phyloP scores from a whole-genome alignment of 1,140 invertebrate genomes.

The Papilio glaucus region DNA sequence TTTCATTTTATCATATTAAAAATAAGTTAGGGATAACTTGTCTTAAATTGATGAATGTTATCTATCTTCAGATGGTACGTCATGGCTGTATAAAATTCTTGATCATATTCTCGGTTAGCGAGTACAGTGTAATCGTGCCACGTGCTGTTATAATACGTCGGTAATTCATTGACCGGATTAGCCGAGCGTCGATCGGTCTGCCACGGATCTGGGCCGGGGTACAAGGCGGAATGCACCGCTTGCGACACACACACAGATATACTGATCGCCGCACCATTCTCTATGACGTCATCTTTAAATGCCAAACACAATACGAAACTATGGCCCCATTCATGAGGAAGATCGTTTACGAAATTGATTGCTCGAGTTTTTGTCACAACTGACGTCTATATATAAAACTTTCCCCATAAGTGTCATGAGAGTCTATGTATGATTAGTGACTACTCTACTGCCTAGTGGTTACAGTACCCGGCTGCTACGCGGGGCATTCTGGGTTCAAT shows the following conservation, averaged over 20 bases:
- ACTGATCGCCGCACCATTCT: slow-evolving; percentile 16
- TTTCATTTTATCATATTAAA: too few relatives aligned
- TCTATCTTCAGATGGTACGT: too few relatives aligned
- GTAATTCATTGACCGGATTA: slow-evolving; percentile 29
- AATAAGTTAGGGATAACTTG: too few relatives aligned
- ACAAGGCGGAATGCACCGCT: slow-evolving; percentile 8
- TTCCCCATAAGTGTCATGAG: too few relatives aligned
- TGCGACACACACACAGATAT: slow-evolving; percentile 21
- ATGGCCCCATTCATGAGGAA: slow-evolving; percentile 8
- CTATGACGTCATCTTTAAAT: slow-evolving; percentile 31
- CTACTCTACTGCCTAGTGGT: too few relatives aligned
- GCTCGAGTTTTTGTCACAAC: neutral
- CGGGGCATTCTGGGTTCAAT: too few relatives aligned
- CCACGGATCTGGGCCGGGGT: slow-evolving; percentile 12
- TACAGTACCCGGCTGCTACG: too few relatives aligned
- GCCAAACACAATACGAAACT: slow-evolving; percentile 15
- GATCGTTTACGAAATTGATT: neutral
- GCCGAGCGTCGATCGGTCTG: slow-evolving; percentile 24
- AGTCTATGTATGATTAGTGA: too few relatives aligned
- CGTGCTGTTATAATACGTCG: slow-evolving; percentile 8
- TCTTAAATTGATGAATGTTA: too few relatives aligned
- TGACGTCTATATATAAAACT: neutral
- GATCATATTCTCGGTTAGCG: neutral
- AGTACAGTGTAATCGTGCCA: neutral
- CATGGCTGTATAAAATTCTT: slow-evolving; percentile 1